These are phyloP conservation scores for Pachyrhynchus sulphureomaculatus DNA, from an alignment of 1,140 invertebrate genomes.

Conservation along the genomic window DNA sequence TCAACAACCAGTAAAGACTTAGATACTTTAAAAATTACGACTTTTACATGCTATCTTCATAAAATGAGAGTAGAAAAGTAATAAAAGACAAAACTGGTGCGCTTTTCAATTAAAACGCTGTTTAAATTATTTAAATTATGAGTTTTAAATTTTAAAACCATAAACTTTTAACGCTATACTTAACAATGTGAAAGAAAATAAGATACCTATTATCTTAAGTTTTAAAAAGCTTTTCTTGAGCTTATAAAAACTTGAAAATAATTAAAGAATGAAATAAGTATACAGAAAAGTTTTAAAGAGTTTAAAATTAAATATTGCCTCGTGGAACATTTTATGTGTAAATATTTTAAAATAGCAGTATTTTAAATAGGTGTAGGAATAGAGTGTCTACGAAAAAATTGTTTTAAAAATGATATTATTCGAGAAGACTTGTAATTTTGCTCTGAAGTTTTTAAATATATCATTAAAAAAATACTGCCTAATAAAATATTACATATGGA, in stretches of 20 bases:
- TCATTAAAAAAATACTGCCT: too few relatives aligned
- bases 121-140: neutral
- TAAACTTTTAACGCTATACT: slow-evolving; percentile 18
- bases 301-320: slow-evolving; percentile 25
- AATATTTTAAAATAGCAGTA: slow-evolving; percentile 19
- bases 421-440: too few relatives aligned
- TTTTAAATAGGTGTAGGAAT: slow-evolving; percentile 11
- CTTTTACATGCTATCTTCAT: too few relatives aligned
- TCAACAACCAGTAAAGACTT: too few relatives aligned
- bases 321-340: slow-evolving; percentile 25
- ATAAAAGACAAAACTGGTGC: too few relatives aligned
- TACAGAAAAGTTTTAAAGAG: slow-evolving; percentile 26
- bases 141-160: slow-evolving; percentile 4
- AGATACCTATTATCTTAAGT: slow-evolving; percentile 15
- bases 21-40: too few relatives aligned
- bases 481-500: too few relatives aligned
- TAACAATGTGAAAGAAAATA: slow-evolving; percentile 8
- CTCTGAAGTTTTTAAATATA: too few relatives aligned
- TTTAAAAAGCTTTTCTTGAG: slow-evolving; percentile 17
- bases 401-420: too few relatives aligned
- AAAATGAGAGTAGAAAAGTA: too few relatives aligned
- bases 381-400: too few relatives aligned
- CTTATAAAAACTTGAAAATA: slow-evolving; percentile 25
- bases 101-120: too few relatives aligned
- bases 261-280: slow-evolving; percentile 28